These are phyloP conservation scores for Vimba vimba DNA, from an alignment of 2,113 vertebrate species.

Conservation along the genomic window DNA sequence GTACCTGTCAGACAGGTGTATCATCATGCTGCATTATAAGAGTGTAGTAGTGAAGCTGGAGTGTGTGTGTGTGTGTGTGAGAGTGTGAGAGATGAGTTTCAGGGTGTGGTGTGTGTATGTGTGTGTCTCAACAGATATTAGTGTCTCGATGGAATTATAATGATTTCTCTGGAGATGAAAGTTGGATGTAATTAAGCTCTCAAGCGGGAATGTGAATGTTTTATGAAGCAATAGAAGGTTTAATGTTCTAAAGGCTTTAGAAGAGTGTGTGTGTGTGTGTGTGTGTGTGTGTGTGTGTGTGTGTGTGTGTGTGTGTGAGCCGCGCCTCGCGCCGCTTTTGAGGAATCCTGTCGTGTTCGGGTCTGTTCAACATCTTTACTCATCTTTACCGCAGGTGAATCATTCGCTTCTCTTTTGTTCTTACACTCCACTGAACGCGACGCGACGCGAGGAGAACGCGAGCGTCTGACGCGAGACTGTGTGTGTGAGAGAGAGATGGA, in stretches of 20 bases:
- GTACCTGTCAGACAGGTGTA: conserved; percentile 28
- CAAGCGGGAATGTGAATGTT: background rate
- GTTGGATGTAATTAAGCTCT: background rate
- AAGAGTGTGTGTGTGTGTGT: no score
- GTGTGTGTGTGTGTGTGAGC: no score
- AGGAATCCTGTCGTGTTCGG: background rate
- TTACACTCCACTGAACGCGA: conserved; percentile 3
- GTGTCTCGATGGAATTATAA: conserved; percentile 13
- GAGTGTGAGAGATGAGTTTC: background rate
- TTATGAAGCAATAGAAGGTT: background rate
- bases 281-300: no score
- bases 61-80: conserved; percentile 8
- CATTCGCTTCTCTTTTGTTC: conserved; percentile 26
- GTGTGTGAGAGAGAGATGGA: conserved; percentile 20
- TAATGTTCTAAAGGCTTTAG: background rate
- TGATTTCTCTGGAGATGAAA: conserved; percentile 17
- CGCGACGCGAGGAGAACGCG: background rate
- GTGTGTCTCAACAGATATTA: conserved; percentile 2
- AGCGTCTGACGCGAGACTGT: no score
- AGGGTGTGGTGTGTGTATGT: conserved; percentile 33
- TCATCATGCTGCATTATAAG: background rate
- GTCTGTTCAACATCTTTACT: background rate
- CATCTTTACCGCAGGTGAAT: background rate
- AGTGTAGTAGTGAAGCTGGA: background rate
- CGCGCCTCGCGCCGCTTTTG: background rate